A percentile compares a stretch with the other conserved stretches of the same genome.
phyloP scores from a whole-genome alignment of 1,140 invertebrate genomes.

The Musca domestica region DNA sequence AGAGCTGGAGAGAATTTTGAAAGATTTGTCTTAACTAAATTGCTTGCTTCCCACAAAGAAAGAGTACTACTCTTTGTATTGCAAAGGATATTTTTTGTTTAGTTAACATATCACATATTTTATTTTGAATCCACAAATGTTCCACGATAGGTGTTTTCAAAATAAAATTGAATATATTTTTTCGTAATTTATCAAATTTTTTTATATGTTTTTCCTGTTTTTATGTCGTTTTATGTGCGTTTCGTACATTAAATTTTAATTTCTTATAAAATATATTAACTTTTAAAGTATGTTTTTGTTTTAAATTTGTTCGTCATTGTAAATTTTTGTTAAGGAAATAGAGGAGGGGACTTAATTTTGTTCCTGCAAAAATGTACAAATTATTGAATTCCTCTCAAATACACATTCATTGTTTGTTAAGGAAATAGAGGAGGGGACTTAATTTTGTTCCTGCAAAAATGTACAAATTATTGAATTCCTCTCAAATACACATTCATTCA shows the following conservation, averaged over 20 bases:
- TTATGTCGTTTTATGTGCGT: conserved; percentile 18
- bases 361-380: neutral
- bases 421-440: too few relatives aligned
- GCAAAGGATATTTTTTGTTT: too few relatives aligned
- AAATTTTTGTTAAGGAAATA: too few relatives aligned
- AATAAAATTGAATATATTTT: neutral
- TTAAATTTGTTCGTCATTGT: neutral
- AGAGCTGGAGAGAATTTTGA: conserved; percentile 7
- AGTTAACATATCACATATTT: neutral
- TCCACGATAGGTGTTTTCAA: conserved; percentile 8
- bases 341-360: too few relatives aligned
- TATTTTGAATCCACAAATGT: conserved; percentile 6
- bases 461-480: neutral
- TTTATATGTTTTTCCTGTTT: neutral
- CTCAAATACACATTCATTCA: neutral
- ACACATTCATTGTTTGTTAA: neutral
- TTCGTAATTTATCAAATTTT: neutral
- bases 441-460: neutral
- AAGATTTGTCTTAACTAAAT: too few relatives aligned
- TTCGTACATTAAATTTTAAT: neutral
- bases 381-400: neutral
- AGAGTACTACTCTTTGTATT: too few relatives aligned
- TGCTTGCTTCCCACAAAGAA: too few relatives aligned
- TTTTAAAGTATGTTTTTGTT: neutral
- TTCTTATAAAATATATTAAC: neutral